phyloP scores from a whole-genome alignment of 2,113 vertebrate species.

The Rhynchomys soricoides region DNA sequence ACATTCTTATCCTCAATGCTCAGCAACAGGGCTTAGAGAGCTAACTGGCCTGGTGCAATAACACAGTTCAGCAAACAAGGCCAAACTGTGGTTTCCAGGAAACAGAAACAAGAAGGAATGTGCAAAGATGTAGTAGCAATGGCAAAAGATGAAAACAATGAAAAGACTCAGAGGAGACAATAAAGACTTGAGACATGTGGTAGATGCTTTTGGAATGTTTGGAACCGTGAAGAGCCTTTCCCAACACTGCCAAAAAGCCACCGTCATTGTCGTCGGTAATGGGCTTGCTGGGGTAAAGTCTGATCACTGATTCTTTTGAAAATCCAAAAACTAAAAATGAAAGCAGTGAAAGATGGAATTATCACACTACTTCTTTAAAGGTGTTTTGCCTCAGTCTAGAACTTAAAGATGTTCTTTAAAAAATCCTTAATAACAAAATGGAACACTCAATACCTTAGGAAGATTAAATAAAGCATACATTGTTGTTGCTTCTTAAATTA shows the following conservation, averaged over 20 bases:
- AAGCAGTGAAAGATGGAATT: neutral
- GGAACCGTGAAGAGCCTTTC: constrained; percentile 74
- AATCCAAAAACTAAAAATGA: constrained; percentile 60
- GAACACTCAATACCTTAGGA: neutral
- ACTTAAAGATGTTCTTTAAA: constrained; percentile 27
- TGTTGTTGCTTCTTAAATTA: constrained; percentile 21
- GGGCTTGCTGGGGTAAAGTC: constrained; percentile 46
- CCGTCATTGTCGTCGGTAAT: constrained; percentile 70
- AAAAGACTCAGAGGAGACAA: constrained; percentile 82
- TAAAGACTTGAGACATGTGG: constrained; percentile 65
- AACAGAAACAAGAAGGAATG: constrained; percentile 88
- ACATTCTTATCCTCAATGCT: constrained; percentile 90
- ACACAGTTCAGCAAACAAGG: constrained; percentile 86
- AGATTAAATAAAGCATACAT: constrained; percentile 26
- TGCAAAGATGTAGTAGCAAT: constrained; percentile 78
- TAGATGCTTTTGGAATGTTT: constrained; percentile 70
- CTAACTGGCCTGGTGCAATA: constrained; percentile 86
- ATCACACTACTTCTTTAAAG: constrained; percentile 14
- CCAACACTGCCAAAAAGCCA: constrained; percentile 79
- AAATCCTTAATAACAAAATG: neutral
- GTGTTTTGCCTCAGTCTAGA: constrained; percentile 22
- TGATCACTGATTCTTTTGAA: constrained; percentile 57
- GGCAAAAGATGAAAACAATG: constrained; percentile 82
- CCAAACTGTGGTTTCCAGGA: constrained; percentile 88
- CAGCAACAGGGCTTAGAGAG: constrained; percentile 89